phyloP scores from a whole-genome alignment of 2,113 vertebrate species.

The Tyto alba region DNA sequence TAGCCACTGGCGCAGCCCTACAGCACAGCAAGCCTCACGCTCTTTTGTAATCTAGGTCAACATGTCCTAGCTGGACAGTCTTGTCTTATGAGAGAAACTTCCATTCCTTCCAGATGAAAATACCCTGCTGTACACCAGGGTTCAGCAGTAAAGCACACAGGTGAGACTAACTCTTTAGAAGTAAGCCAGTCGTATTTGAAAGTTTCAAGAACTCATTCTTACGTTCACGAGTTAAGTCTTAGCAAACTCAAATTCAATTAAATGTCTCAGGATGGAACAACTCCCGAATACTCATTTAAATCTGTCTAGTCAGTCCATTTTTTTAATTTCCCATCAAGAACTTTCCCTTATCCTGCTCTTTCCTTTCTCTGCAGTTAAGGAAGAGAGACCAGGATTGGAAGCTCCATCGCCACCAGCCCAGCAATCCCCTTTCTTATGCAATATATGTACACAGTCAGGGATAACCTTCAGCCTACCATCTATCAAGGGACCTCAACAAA shows the following conservation, averaged over 20 bases:
- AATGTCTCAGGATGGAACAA: not conserved
- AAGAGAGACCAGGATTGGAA: not conserved
- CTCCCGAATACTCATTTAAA: not conserved
- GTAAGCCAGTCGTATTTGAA: not conserved
- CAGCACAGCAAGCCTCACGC: not conserved
- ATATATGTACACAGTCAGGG: not conserved
- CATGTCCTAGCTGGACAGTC: not conserved
- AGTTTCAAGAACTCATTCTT: not conserved
- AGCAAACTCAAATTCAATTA: not conserved
- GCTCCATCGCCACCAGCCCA: not conserved
- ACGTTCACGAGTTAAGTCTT: not conserved
- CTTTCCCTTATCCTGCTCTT: not conserved
- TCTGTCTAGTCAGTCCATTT: not conserved
- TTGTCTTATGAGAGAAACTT: not conserved
- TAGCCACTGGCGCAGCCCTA: not conserved
- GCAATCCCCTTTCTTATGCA: not conserved
- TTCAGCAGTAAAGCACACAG: not conserved
- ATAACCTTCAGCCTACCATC: not conserved
- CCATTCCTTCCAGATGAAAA: not conserved
- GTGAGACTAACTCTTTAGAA: not conserved
- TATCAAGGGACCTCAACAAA: not conserved
- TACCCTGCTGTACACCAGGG: not conserved
- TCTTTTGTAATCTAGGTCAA: not conserved
- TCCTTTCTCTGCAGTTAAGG: not conserved
- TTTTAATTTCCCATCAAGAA: not conserved